These are phyloP conservation scores for Myotis yumanensis DNA, from an alignment of 2,113 vertebrate genomes.

Conservation along the genomic window DNA sequence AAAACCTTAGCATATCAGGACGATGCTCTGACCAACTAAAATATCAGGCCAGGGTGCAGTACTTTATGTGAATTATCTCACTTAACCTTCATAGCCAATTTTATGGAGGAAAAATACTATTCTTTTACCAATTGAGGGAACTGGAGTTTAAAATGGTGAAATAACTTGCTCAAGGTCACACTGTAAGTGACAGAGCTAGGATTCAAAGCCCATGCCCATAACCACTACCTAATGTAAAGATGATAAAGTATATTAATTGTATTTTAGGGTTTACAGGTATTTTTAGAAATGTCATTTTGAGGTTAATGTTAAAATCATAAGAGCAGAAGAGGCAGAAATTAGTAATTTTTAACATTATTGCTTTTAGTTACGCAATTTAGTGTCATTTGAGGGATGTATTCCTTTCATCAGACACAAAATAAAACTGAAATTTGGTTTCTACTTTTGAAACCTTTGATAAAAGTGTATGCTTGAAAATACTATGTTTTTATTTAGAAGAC, in stretches of 20 bases:
- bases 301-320: slow-evolving; percentile 42
- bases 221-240: neutral
- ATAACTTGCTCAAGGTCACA: slow-evolving; percentile 16
- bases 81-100: neutral
- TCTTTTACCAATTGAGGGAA: neutral
- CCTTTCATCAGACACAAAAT: slow-evolving; percentile 22
- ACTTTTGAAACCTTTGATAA: slow-evolving; percentile 37
- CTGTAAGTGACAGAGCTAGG: neutral
- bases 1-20: neutral
- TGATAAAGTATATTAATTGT: neutral
- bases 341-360: neutral
- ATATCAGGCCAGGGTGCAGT: neutral
- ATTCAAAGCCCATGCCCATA: neutral
- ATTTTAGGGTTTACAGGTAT: neutral
- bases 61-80: neutral
- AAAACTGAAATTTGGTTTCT: slow-evolving; percentile 45
- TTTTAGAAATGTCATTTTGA: slow-evolving; percentile 39
- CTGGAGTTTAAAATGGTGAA: neutral
- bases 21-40: neutral
- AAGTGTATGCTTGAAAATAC: slow-evolving; percentile 38
- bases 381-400: neutral
- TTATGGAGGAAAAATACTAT: neutral
- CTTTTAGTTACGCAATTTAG: neutral
- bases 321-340: slow-evolving; percentile 22
- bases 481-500: slow-evolving; percentile 45